phyloP scores from a whole-genome alignment of 2,113 vertebrate genomes.

The Myrmecobius fasciatus region DNA sequence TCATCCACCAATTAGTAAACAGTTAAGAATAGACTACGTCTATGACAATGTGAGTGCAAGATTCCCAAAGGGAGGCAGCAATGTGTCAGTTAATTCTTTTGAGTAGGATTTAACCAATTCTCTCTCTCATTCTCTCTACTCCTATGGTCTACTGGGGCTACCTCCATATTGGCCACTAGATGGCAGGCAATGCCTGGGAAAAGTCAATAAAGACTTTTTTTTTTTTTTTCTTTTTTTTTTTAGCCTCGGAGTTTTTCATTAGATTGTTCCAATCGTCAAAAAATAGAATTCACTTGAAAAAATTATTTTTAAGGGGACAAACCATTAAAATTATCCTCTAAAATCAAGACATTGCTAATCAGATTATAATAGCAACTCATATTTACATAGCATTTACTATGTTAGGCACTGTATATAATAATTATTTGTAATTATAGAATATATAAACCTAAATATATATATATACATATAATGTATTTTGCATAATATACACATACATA shows the following conservation, averaged over 20 bases:
- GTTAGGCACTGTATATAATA: background rate
- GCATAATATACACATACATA: background rate
- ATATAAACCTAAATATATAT: background rate
- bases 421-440: background rate
- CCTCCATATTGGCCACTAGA: slow-evolving; percentile 60
- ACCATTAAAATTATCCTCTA: background rate
- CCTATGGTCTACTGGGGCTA: background rate
- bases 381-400: background rate
- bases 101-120: background rate
- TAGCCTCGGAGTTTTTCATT: background rate
- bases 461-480: background rate
- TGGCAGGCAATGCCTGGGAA: slow-evolving; percentile 31
- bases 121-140: background rate
- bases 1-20: background rate
- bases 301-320: slow-evolving; percentile 31
- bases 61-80: background rate
- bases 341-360: background rate
- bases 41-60: background rate
- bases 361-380: background rate
- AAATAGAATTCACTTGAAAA: background rate
- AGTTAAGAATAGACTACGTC: background rate
- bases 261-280: background rate
- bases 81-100: background rate
- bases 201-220: background rate
- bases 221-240: too few species aligned